Percentiles rank a stretch among this genome's conserved stretches.
phyloP scores from a whole-genome alignment of 2,797 vertebrate species.

The Pipistrellus nathusii region DNA sequence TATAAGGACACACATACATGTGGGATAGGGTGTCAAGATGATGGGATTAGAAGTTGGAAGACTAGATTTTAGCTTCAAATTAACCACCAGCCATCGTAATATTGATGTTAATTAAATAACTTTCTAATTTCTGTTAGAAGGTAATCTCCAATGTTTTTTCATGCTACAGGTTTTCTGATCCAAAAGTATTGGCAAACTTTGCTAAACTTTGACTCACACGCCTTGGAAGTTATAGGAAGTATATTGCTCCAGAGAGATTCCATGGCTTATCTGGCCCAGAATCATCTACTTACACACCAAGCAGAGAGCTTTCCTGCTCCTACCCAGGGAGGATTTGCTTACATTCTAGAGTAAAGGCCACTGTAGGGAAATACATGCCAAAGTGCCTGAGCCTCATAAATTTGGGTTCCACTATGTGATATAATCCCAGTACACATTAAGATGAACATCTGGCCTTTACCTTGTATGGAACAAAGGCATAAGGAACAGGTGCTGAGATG shows the following conservation, averaged over 20 bases:
- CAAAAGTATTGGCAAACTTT: neutral
- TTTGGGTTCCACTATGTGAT: neutral
- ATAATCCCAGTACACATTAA: neutral
- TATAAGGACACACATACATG: neutral
- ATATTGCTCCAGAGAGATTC: neutral
- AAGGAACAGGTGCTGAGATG: neutral
- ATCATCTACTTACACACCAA: neutral
- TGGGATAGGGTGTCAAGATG: neutral
- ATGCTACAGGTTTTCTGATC: neutral
- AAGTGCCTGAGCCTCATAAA: neutral
- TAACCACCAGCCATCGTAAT: neutral
- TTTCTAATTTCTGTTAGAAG: slow-evolving; percentile 9
- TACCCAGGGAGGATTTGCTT: neutral
- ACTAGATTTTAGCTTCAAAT: neutral
- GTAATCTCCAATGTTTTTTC: neutral
- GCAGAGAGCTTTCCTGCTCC: neutral
- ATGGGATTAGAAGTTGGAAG: neutral
- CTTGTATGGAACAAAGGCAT: neutral
- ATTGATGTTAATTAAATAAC: neutral
- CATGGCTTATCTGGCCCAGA: neutral
- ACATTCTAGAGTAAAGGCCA: neutral
- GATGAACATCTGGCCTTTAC: neutral
- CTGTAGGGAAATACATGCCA: neutral
- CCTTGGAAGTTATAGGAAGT: neutral
- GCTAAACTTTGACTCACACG: neutral